phyloP scores from a whole-genome alignment of 2,888 invertebrate genomes.

The Plagodis pulveraria region DNA sequence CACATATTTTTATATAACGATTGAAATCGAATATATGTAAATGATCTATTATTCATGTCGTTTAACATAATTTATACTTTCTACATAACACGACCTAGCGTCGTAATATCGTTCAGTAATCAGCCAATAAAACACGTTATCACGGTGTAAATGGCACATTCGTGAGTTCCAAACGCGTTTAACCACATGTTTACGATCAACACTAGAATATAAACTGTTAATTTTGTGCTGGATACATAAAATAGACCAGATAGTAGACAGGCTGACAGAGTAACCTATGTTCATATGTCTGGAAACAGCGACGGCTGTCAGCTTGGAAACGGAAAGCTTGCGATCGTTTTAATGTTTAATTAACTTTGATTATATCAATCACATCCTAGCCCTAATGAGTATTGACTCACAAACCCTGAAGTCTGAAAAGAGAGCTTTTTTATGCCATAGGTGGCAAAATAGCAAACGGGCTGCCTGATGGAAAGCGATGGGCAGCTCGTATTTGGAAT shows the following conservation, averaged over 20 bases:
- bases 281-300: constrained; percentile 8
- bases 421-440: too few relatives aligned
- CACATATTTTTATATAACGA: too few relatives aligned
- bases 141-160: constrained; percentile 42
- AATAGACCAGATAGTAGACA: constrained; percentile 33
- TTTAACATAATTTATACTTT: neutral
- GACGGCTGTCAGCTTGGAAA: constrained; percentile 8
- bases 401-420: too few relatives aligned
- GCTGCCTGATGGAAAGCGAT: too few relatives aligned
- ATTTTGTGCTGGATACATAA: constrained; percentile 27
- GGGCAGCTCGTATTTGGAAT: too few relatives aligned
- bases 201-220: constrained; percentile 25
- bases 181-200: constrained; percentile 25
- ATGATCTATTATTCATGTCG: too few relatives aligned
- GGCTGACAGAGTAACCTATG: constrained; percentile 5
- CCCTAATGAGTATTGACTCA: too few relatives aligned
- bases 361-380: too few relatives aligned
- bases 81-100: neutral
- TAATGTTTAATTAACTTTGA: neutral
- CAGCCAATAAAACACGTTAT: constrained; percentile 43
- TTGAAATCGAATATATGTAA: too few relatives aligned
- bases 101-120: constrained; percentile 33
- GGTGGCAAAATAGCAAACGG: too few relatives aligned
- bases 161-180: constrained; percentile 32
- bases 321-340: constrained; percentile 7